phyloP scores from a whole-genome alignment of 2,113 vertebrate species.

The Ceyx margarethae region DNA sequence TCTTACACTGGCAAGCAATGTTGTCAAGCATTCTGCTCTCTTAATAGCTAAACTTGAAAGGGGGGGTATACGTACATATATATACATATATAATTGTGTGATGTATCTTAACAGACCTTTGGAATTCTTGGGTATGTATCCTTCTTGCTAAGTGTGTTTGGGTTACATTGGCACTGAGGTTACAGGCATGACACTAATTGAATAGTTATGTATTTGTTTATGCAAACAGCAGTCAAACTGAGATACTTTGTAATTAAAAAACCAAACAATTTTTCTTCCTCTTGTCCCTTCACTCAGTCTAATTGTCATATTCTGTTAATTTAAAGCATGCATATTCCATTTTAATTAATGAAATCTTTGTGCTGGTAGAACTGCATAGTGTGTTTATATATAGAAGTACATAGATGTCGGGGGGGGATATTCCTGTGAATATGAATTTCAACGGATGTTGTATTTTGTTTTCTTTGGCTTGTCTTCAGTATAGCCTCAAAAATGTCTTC shows the following conservation, averaged over 20 bases:
- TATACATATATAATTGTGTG: neutral
- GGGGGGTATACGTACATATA: too few relatives aligned
- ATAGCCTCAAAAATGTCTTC: neutral
- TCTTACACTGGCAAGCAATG: neutral
- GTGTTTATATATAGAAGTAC: neutral
- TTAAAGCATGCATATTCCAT: neutral
- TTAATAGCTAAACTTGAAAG: neutral
- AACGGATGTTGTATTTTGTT: neutral
- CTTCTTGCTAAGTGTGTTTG: neutral
- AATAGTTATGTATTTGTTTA: neutral
- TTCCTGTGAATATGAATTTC: neutral
- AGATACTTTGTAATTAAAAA: neutral
- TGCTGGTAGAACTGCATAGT: neutral
- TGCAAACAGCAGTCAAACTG: neutral
- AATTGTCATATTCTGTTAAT: neutral
- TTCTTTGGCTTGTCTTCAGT: neutral
- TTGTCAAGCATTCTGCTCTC: neutral
- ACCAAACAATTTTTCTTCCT: too few relatives aligned
- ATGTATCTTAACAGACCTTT: neutral
- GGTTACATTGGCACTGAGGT: neutral
- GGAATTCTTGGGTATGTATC: neutral
- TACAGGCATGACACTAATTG: neutral
- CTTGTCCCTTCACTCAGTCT: neutral
- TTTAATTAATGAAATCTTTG: neutral
- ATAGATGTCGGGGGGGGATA: neutral